Percentiles rank a stretch among this genome's conserved stretches.
Evolutionary conservation across 2,113 vertebrate genomes (phyloP).

Genomic region (Caloenas nicobarica): DNA sequence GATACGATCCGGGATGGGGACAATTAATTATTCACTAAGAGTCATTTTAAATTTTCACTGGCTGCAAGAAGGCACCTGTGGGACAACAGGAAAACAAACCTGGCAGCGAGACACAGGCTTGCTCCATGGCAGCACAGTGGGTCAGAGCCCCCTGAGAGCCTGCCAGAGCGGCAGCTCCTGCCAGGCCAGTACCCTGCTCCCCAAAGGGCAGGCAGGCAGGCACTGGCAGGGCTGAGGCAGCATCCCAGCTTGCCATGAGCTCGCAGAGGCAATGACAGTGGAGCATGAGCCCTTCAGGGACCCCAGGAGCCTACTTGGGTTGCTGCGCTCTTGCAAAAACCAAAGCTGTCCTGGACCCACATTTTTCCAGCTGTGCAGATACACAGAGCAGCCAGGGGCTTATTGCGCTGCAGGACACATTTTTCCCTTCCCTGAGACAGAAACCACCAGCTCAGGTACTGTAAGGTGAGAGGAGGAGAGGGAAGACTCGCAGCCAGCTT

Average conservation of each 20-base stretch:
- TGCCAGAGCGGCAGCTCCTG: neutral
- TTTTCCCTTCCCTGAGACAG: neutral
- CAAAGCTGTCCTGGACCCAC: neutral
- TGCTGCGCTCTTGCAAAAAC: neutral
- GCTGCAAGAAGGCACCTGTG: neutral
- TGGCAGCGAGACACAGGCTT: neutral
- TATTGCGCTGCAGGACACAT: neutral
- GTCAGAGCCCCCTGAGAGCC: neutral
- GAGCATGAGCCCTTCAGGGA: neutral
- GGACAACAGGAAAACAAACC: neutral
- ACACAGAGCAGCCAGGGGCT: neutral
- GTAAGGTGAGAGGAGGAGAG: neutral
- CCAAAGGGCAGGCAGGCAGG: neutral
- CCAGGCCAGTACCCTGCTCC: neutral
- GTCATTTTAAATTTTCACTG: neutral
- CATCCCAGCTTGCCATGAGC: neutral
- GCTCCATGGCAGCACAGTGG: rapidly evolving
- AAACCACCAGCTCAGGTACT: neutral
- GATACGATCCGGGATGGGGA: neutral
- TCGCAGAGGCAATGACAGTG: neutral
- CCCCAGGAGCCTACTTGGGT: neutral
- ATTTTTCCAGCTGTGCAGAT: neutral
- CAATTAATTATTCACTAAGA: constrained; percentile 42
- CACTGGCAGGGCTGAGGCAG: neutral
- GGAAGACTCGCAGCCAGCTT: neutral